phyloP scores from a whole-genome alignment of 2,888 invertebrate species.

The Spodoptera littoralis region DNA sequence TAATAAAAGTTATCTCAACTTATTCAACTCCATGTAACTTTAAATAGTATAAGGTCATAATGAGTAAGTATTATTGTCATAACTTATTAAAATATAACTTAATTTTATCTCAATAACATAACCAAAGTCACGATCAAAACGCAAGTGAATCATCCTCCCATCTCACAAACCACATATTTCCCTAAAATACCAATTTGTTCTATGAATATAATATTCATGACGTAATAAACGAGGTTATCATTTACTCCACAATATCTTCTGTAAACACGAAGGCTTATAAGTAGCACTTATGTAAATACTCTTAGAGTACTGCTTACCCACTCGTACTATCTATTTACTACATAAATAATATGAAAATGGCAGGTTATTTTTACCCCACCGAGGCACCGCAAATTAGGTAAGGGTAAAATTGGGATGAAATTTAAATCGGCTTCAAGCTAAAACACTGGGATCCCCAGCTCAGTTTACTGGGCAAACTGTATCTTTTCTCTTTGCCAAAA shows the following conservation, averaged over 20 bases:
- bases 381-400: conserved; percentile 43
- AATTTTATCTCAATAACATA: no score
- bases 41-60: no score
- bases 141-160: no score
- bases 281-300: not conserved
- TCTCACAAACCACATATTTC: no score
- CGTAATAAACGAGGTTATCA: no score
- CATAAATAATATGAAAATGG: conserved; percentile 4
- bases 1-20: no score
- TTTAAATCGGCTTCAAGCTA: conserved; percentile 43
- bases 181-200: no score
- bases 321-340: not conserved
- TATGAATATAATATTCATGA: no score
- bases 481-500: not conserved
- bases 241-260: not conserved
- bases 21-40: no score
- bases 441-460: conserved; percentile 12
- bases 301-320: not conserved
- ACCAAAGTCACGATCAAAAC: no score
- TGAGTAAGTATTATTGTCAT: no score
- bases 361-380: conserved; percentile 50
- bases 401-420: conserved; percentile 41
- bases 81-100: no score
- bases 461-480: conserved; percentile 1
- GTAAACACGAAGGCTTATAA: conserved; percentile 1